Evolutionary conservation across 1,140 invertebrate genomes (phyloP), one percentile per base, ranked within the genome.

Genomic region (Zaprionus kolodkinae): DNA sequence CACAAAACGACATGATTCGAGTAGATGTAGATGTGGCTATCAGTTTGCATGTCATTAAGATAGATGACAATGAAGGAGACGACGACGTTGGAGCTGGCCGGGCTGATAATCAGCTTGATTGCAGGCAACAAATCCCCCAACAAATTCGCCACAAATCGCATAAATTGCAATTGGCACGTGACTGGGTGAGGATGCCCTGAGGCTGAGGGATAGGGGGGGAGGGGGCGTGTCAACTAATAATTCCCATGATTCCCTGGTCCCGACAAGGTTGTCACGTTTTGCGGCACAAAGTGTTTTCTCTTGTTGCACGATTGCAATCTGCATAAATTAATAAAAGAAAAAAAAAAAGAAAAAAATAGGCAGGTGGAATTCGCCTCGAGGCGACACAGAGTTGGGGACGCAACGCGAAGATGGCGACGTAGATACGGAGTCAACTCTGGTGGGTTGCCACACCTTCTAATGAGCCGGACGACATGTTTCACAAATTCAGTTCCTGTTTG

Each of bases 251-350:
- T 68, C 52, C 45, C 48, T 50, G 21, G 62, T 11, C 21, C 21
- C 35, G 74, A 69, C 76, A 78, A 75, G 76, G 72, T 55, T 78
- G 76, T 78, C 76, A 78, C 76, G 76, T 78, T 78, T 75, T 59
- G 63, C 72, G 50, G 70, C 63, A 76, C 63, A 76, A 72, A 76
- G 74, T 68, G 62, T 73, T 68, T 78, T 74, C 75, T 68, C 75
- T 68, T 78, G 75, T 78, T 74, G 60, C 72, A 74, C 65, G 76
- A 78, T 78, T 75, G 76, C 76, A 75, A 78, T 78, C 76, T 74
- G 71, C 76, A 78, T 78, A 78, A 78, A 78, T 78, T 70, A 70
- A 66, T 69, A 59, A 54, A 15, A 61, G 17, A n/a, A 55, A 57
- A 21, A 21, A 1, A 43, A 6, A 50, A 35, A 57, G 6, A 63